Evolutionary conservation across 1,140 invertebrate genomes (phyloP), one percentile per base, ranked within the genome.

Genomic region (Ctenoplectra terminalis): DNA sequence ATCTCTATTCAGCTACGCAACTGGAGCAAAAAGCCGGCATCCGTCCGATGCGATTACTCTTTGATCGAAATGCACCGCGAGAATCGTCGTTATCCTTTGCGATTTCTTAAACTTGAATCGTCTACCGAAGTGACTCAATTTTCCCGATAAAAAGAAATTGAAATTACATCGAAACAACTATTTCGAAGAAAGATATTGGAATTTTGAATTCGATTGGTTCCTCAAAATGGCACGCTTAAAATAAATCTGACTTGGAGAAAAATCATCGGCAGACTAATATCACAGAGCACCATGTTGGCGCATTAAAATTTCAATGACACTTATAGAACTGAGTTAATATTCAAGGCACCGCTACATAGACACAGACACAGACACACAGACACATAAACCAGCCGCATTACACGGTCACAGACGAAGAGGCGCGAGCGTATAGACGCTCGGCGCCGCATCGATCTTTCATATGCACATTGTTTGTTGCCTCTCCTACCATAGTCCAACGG

Each of bases 1-100:
- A 52, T 79, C 34, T 50, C 34, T 46, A 72, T 72, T 79, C 67
- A 63, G 20, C 76, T 50, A 72, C 34, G 54, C 56, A 78, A 78
- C 31, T 79, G 76, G 67, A 79, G 76, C 56, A 79, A 54, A 79
- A 72, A 72, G 26, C 34, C 31, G 43, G 20, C n/a, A 50, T 50
- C 64, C 29, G 48, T 37, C 75, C 52, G 66, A 58, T 37, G 66
- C 43, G 75, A 78, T 69, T 70, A 70, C 23, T n/a, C 46, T 63
- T 52, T 50, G 67, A 72, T 40, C 56, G 9, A 43, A 56, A 60
- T 34, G 37, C 26, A 40, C 37, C 50, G 34, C 13, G 31, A 67
- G 63, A 67, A 15, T 76, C 20, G 11, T 76, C 46, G 11, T 40
- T 75, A 23, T 52, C 34, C 23, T 8, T 31, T 0, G 9, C 31